A percentile compares a stretch with the other conserved stretches of the same genome.
These are phyloP conservation scores for Berghia stephanieae DNA, from an alignment of 1,140 invertebrate genomes.

Conservation along the genomic window DNA sequence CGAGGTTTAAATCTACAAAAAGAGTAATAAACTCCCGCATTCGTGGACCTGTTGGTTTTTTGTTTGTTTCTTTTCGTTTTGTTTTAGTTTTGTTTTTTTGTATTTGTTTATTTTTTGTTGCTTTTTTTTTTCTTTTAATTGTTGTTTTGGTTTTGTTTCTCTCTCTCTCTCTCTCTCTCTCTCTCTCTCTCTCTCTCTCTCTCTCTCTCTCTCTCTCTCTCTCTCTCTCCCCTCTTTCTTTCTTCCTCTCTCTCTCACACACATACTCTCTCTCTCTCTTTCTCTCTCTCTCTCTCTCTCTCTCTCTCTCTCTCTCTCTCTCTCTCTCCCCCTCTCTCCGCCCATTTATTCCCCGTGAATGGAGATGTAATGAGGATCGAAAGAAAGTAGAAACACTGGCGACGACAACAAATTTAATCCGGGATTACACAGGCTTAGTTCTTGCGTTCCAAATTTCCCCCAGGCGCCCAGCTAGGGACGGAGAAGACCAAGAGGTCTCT, in stretches of 20 bases:
- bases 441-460: too few species aligned
- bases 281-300: not conserved
- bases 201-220: not conserved
- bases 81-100: not conserved
- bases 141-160: not conserved
- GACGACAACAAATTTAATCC: too few species aligned
- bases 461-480: too few species aligned
- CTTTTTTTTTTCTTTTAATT: not conserved
- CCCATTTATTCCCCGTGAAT: slow-evolving; percentile 23
- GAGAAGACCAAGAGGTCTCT: too few species aligned
- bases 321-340: not conserved
- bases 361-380: too few species aligned
- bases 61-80: not conserved
- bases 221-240: not conserved
- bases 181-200: slow-evolving; percentile 9
- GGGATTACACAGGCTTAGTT: too few species aligned
- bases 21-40: too few species aligned
- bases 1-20: too few species aligned
- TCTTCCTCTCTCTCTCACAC: too few species aligned
- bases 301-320: not conserved
- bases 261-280: not conserved
- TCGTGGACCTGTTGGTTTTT: too few species aligned
- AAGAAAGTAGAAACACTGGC: too few species aligned
- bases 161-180: not conserved
- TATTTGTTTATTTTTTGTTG: not conserved